Conservation (phyloP, 2,113 vertebrate genomes). For the Pristiophorus japonicus region DNA sequence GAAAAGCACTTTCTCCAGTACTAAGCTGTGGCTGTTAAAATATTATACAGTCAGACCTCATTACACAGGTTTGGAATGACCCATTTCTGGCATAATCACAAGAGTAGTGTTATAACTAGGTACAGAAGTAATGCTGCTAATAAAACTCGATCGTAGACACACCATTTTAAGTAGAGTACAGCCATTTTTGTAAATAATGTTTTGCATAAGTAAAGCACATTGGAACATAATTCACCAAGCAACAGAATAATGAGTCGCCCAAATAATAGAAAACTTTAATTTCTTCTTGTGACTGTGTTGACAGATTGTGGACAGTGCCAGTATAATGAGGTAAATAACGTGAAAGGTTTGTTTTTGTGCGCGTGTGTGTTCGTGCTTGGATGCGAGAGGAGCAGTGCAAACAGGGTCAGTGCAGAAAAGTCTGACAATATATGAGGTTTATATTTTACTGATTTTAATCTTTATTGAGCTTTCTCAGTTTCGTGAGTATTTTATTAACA, state of each 20-base stretch:
- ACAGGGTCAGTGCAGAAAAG: too few species aligned
- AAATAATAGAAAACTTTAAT: background rate
- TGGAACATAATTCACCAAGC: background rate
- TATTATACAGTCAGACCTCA: conserved; percentile 33
- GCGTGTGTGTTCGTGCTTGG: background rate
- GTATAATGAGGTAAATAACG: background rate
- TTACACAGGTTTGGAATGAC: conserved; percentile 31
- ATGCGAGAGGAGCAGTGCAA: background rate
- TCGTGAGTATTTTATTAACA: background rate
- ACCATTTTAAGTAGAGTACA: conserved; percentile 13
- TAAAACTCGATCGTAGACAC: conserved; percentile 3
- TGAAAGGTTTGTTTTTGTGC: background rate
- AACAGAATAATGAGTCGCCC: background rate
- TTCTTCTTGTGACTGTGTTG: background rate
- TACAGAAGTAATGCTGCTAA: background rate
- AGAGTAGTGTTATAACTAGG: background rate
- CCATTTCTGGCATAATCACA: background rate
- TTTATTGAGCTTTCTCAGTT: background rate
- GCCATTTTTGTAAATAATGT: conserved; percentile 25
- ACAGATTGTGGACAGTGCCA: background rate
- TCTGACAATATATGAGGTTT: background rate
- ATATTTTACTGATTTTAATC: background rate
- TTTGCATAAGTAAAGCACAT: background rate
- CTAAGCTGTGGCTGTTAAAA: conserved; percentile 30
- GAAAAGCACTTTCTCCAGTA: conserved; percentile 28